Conservation (phyloP, 2,797 vertebrate genomes). For the Pristis pectinata region DNA sequence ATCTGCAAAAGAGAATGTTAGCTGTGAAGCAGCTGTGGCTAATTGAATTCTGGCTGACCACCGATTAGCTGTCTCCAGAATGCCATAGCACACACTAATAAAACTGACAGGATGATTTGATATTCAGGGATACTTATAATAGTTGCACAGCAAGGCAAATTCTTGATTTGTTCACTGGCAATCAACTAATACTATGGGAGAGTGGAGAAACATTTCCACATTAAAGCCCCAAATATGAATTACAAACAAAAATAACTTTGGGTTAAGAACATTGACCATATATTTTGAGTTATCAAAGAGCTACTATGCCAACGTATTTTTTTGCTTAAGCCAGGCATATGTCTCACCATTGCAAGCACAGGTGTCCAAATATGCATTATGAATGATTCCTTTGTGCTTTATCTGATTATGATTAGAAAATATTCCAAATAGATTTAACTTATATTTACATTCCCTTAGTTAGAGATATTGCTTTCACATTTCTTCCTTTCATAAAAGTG, state of each 20-base stretch:
- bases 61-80: constrained; percentile 32
- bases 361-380: not conserved
- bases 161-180: constrained; percentile 5
- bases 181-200: not conserved
- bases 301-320: too few relatives aligned
- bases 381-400: not conserved
- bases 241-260: not conserved
- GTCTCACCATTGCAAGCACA: not conserved
- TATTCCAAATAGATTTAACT: not conserved
- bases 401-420: not conserved
- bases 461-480: not conserved
- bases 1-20: constrained; percentile 14
- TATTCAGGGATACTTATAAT: constrained; percentile 7
- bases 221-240: not conserved
- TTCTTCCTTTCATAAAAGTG: not conserved
- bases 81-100: constrained; percentile 6
- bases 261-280: not conserved
- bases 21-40: constrained; percentile 34
- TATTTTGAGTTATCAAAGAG: not conserved
- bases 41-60: constrained; percentile 38
- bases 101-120: constrained; percentile 20
- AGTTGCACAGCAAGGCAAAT: not conserved
- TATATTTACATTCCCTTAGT: not conserved
- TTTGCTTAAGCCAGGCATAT: too few relatives aligned
- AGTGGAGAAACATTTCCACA: not conserved